Conservation (phyloP, 2,113 vertebrate species). For the Gadus chalcogrammus region DNA sequence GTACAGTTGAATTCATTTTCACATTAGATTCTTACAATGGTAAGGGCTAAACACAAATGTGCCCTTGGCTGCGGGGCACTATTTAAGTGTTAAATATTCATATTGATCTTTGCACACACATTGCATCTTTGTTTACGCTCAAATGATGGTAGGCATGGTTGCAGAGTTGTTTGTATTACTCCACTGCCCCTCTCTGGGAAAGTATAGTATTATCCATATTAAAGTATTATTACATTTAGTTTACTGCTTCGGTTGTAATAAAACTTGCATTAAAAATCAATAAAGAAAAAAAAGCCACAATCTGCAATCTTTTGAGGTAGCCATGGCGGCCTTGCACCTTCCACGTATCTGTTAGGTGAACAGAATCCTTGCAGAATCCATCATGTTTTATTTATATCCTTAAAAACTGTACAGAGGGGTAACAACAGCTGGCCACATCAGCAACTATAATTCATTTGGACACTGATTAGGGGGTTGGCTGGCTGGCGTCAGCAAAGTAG, state of each 20-base stretch:
- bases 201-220: conserved; percentile 43
- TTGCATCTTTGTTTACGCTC: neutral
- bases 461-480: conserved; percentile 47
- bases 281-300: too few relatives aligned
- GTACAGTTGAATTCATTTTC: too few relatives aligned
- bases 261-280: too few relatives aligned
- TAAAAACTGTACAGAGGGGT: conserved; percentile 4
- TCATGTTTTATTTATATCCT: conserved; percentile 21
- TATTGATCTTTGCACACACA: neutral
- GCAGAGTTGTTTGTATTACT: conserved; percentile 32
- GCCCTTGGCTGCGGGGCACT: neutral
- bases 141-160: neutral
- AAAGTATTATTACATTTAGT: neutral
- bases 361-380: neutral
- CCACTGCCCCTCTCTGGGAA: conserved; percentile 68
- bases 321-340: too few relatives aligned
- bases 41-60: too few relatives aligned
- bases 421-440: conserved; percentile 50
- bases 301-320: too few relatives aligned
- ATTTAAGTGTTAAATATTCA: neutral
- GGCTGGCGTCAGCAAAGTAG: conserved; percentile 52
- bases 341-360: too few relatives aligned
- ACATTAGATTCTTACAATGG: too few relatives aligned
- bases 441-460: conserved; percentile 56
- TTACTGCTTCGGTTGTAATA: too few relatives aligned